phyloP scores from a whole-genome alignment of 1,140 invertebrate species.

The Thaumatotibia leucotreta region DNA sequence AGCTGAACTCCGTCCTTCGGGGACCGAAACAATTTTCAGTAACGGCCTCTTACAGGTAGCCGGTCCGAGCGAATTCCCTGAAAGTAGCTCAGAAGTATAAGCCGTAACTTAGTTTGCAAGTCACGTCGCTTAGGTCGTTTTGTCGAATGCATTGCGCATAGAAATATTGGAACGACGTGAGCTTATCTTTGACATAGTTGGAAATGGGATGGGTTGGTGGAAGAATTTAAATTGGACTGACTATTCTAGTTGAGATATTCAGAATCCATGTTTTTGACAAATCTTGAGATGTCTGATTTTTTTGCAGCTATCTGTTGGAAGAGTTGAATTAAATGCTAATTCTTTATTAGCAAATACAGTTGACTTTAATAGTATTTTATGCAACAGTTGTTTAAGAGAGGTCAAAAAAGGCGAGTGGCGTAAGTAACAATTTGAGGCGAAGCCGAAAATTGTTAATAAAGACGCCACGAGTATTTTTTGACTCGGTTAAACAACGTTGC shows the following conservation, averaged over 20 bases:
- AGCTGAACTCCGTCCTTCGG: slow-evolving; percentile 33
- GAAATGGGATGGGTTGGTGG: background rate
- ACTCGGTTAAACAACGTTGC: too few relatives aligned
- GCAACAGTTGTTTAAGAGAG: too few relatives aligned
- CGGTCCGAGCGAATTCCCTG: slow-evolving; percentile 38
- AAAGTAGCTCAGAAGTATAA: background rate
- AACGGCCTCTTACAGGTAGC: slow-evolving; percentile 45
- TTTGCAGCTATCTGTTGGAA: too few relatives aligned
- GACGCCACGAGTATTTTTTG: too few relatives aligned
- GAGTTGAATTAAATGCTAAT: too few relatives aligned
- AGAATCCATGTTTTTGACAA: background rate
- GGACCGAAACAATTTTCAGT: slow-evolving; percentile 45
- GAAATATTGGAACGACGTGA: slow-evolving; percentile 45
- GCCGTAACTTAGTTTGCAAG: background rate
- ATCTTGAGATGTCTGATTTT: too few relatives aligned
- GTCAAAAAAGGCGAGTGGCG: too few relatives aligned
- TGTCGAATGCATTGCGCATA: slow-evolving; percentile 35
- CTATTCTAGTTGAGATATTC: background rate
- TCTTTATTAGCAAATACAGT: too few relatives aligned
- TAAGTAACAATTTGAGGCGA: too few relatives aligned
- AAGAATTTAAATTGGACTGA: background rate
- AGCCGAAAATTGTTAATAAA: too few relatives aligned
- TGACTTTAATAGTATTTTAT: too few relatives aligned
- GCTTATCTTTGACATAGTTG: slow-evolving; percentile 23
- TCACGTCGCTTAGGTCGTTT: background rate